Percentiles rank a stretch among this genome's conserved stretches.
phyloP scores from a whole-genome alignment of 1,140 invertebrate species.

The Stenopsyche tienmushanensis region DNA sequence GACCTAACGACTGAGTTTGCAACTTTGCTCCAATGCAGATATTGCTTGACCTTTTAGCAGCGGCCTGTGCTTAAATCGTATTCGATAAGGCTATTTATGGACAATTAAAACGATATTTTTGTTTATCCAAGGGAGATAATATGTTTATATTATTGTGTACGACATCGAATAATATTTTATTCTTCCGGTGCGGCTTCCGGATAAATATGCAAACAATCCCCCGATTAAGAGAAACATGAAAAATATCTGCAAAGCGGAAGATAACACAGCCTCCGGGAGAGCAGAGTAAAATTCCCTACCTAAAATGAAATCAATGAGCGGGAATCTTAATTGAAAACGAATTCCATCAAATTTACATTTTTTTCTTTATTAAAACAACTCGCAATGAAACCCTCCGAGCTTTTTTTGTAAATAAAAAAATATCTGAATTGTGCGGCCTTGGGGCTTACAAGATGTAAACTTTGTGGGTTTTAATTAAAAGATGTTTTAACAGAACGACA shows the following conservation, averaged over 20 bases:
- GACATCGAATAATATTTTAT: background rate
- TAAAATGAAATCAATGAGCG: constrained; percentile 9
- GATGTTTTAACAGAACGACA: constrained; percentile 3
- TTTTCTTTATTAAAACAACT: constrained; percentile 4
- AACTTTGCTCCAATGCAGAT: too few species aligned
- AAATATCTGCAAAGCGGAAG: too few species aligned
- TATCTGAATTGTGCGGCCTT: background rate
- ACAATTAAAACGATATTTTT: background rate
- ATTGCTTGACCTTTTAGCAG: too few species aligned
- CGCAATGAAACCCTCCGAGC: background rate
- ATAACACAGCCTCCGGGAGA: background rate
- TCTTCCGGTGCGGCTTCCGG: background rate
- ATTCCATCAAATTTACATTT: constrained; percentile 22
- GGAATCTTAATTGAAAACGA: constrained; percentile 19
- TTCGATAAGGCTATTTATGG: background rate
- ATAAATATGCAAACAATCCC: background rate
- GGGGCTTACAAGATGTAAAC: background rate
- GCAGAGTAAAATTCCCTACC: background rate
- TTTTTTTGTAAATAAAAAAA: background rate
- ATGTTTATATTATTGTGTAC: too few species aligned
- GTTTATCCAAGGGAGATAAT: too few species aligned
- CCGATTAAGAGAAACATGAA: background rate
- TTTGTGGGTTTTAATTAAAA: constrained; percentile 10
- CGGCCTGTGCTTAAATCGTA: background rate
- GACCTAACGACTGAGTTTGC: too few species aligned